These are phyloP conservation scores for Drosophila austrosaltans DNA, from an alignment of 2,888 invertebrate species.

Conservation along the genomic window DNA sequence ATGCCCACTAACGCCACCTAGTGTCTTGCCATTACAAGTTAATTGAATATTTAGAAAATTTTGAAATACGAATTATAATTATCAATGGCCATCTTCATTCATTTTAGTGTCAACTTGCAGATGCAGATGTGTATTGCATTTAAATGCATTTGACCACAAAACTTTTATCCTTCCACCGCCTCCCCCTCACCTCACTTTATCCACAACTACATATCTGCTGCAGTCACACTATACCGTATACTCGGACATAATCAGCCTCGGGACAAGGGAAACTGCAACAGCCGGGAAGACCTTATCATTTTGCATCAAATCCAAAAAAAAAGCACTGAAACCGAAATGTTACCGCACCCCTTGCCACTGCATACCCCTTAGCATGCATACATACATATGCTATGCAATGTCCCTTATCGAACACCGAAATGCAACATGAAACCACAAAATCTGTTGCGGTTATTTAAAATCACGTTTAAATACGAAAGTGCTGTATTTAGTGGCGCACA, in stretches of 20 bases:
- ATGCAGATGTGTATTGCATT: constrained; percentile 47
- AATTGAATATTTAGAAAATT: constrained; percentile 4
- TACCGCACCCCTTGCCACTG: neutral
- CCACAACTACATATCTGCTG: too few relatives aligned
- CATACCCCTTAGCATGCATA: neutral
- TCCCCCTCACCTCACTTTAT: too few relatives aligned
- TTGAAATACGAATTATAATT: neutral
- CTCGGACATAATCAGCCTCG: constrained; percentile 18
- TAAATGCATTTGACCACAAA: constrained; percentile 62
- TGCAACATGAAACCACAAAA: constrained; percentile 73
- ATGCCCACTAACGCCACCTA: too few relatives aligned
- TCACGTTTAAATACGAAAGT: constrained; percentile 68
- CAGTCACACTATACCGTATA: neutral
- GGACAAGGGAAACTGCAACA: neutral
- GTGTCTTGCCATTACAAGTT: neutral
- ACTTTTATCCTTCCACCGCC: neutral
- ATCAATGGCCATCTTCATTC: neutral
- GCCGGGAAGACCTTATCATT: constrained; percentile 34
- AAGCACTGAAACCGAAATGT: neutral
- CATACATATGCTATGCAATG: constrained; percentile 17
- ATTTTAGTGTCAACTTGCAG: neutral
- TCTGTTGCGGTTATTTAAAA: constrained; percentile 75
- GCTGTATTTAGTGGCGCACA: constrained; percentile 31
- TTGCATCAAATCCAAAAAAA: constrained; percentile 16
- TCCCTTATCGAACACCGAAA: constrained; percentile 69